These are phyloP conservation scores for Hephaestus fuliginosus DNA, from an alignment of 2,797 vertebrate genomes.

Conservation along the genomic window DNA sequence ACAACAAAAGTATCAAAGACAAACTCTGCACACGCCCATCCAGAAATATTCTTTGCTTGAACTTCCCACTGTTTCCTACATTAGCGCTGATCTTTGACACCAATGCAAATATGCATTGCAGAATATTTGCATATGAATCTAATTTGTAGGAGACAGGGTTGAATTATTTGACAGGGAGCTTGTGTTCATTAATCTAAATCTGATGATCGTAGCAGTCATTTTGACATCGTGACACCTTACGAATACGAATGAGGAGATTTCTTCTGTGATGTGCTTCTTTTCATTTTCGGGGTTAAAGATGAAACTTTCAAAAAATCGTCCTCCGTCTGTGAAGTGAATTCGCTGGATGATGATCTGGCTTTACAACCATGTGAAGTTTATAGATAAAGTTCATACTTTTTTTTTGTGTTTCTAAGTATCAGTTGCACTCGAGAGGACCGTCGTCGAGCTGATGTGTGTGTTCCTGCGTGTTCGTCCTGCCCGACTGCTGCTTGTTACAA, in stretches of 20 bases:
- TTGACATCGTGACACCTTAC: slow-evolving; percentile 18
- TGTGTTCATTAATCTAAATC: slow-evolving; percentile 34
- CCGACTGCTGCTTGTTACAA: slow-evolving; percentile 27
- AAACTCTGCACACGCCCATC: not conserved
- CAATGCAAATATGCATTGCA: slow-evolving; percentile 18
- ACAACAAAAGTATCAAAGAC: not conserved
- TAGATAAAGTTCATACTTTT: not conserved
- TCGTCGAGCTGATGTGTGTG: slow-evolving; percentile 8
- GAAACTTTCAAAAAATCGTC: not conserved
- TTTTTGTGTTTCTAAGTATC: not conserved
- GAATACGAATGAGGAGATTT: slow-evolving; percentile 34
- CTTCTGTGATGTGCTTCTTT: not conserved
- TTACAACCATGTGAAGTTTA: not conserved
- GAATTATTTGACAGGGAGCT: slow-evolving; percentile 40
- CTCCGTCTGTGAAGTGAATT: not conserved
- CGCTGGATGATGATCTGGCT: not conserved
- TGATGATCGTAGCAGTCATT: slow-evolving; percentile 3
- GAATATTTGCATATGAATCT: slow-evolving; percentile 48
- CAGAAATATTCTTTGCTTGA: not conserved
- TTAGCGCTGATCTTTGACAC: slow-evolving; percentile 20
- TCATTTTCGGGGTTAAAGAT: not conserved
- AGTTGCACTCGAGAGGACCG: not conserved
- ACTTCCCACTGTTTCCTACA: not conserved
- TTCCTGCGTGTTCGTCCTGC: slow-evolving; percentile 15
- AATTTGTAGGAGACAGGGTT: slow-evolving; percentile 30